A percentile compares a stretch with the other conserved stretches of the same genome.
Conservation (phyloP, 1,140 invertebrate species). For the Drosophila bocki region DNA sequence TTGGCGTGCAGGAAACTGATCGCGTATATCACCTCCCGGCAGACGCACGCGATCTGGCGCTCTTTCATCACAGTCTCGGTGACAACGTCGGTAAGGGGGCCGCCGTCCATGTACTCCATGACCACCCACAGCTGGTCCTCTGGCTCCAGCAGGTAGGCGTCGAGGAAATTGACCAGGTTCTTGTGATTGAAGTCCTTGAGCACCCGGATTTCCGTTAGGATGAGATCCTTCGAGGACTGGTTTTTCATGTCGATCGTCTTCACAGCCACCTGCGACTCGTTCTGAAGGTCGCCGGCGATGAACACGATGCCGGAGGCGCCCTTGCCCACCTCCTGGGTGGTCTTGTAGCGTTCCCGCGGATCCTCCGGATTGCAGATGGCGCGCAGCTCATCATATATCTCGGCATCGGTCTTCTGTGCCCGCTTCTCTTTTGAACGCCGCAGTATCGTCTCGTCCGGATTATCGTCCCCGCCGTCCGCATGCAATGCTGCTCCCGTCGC, state of each 20-base stretch:
- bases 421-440: conserved; percentile 87
- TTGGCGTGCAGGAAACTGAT: conserved; percentile 96
- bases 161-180: conserved; percentile 98
- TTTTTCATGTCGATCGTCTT: conserved; percentile 98
- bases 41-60: conserved; percentile 97
- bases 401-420: conserved; percentile 90
- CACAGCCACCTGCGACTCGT: conserved; percentile 94
- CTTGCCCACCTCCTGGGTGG: conserved; percentile 94
- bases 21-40: conserved; percentile 95
- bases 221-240: conserved; percentile 97
- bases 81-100: conserved; percentile 98
- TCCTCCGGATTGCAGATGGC: conserved; percentile 91
- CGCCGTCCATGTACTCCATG: conserved; percentile 98
- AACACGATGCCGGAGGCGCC: conserved; percentile 96
- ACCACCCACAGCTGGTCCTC: conserved; percentile 96
- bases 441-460: conserved; percentile 86
- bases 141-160: conserved; percentile 93
- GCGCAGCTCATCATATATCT: conserved; percentile 94
- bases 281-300: conserved; percentile 93
- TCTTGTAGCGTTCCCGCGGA: conserved; percentile 92
- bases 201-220: conserved; percentile 97
- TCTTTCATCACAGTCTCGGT: conserved; percentile 99
- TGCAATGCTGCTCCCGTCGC: conserved; percentile 34
- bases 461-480: conserved; percentile 58
- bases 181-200: conserved; percentile 97